Evolutionary conservation across 2,113 vertebrate species (phyloP).

Genomic region (Sebastes schlegelii): DNA sequence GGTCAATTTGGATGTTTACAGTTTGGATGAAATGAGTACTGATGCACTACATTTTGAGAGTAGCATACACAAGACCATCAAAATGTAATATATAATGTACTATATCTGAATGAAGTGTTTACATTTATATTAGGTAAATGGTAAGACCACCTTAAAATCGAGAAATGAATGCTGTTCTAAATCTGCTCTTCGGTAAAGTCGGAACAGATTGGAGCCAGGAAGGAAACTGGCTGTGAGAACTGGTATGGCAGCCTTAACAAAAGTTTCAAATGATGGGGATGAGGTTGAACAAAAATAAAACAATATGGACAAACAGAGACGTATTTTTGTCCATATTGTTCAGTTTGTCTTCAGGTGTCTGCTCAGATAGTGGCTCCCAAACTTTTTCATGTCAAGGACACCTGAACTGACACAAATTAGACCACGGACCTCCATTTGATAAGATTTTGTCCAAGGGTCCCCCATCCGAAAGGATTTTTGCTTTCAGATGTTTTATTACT

Average conservation of each 20-base stretch:
- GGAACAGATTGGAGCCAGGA: background rate
- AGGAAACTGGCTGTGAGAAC: background rate
- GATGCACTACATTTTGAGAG: background rate
- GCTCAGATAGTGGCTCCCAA: background rate
- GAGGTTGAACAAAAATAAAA: background rate
- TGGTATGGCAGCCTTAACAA: background rate
- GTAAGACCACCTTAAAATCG: background rate
- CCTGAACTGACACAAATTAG: too few species aligned
- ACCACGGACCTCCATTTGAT: too few species aligned
- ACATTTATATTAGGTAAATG: background rate
- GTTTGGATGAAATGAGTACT: background rate
- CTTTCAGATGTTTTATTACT: background rate
- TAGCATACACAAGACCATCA: background rate
- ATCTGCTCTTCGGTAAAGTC: background rate
- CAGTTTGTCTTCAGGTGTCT: conserved; percentile 7
- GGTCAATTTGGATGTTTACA: background rate
- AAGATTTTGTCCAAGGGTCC: background rate
- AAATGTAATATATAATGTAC: background rate
- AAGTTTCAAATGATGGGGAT: background rate
- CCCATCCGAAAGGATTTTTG: background rate
- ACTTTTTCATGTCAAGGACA: background rate
- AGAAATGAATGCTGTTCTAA: background rate
- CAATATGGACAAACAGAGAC: background rate
- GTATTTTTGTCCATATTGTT: background rate
- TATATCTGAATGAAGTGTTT: background rate